Evolutionary conservation across 2,797 vertebrate species (phyloP).

Genomic region (Hydrolagus colliei): DNA sequence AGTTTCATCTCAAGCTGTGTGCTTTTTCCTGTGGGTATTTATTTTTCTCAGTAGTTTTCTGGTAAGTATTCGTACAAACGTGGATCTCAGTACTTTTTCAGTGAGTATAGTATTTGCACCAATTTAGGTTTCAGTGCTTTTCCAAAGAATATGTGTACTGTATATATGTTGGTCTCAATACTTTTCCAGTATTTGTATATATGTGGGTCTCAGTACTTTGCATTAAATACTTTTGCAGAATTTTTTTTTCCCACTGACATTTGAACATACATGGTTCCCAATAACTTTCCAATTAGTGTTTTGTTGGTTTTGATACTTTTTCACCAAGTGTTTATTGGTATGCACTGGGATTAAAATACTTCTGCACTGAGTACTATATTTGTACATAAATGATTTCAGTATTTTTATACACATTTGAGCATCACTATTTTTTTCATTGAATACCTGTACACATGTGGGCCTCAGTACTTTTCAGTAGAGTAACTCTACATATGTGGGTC

Average conservation of each 20-base stretch:
- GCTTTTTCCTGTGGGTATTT: no score
- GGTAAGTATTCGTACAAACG: neutral
- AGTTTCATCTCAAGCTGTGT: neutral
- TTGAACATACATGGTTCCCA: neutral
- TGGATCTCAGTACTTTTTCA: neutral
- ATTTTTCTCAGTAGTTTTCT: neutral
- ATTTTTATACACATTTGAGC: no score
- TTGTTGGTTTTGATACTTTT: neutral
- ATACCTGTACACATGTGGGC: neutral
- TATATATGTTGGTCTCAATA: no score
- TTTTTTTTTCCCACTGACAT: neutral
- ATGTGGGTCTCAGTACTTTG: neutral
- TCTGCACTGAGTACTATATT: no score
- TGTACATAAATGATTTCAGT: neutral
- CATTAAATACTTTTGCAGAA: neutral
- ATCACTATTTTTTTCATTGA: neutral
- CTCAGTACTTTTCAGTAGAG: no score
- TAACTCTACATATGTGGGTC: neutral
- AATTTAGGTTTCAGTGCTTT: neutral
- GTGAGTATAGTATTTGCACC: neutral
- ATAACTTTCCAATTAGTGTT: neutral
- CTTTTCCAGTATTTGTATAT: neutral
- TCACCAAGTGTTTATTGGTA: neutral
- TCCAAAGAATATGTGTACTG: neutral
- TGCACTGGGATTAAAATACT: neutral